Evolutionary conservation across 2,888 invertebrate genomes (phyloP).

Genomic region (Euspilapteryx auroguttella): DNA sequence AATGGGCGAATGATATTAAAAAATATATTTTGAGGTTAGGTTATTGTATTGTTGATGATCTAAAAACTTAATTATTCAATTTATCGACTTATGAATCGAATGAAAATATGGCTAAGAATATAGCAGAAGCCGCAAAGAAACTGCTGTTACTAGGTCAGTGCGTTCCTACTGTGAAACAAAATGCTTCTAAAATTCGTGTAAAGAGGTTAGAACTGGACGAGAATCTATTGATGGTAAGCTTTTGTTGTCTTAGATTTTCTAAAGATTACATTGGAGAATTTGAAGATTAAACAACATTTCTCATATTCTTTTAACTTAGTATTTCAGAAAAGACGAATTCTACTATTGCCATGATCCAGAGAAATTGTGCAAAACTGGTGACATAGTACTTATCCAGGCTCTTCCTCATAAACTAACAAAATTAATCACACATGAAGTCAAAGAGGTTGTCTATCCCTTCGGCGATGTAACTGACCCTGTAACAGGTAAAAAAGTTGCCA

Average conservation of each 20-base stretch:
- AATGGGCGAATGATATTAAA: no score
- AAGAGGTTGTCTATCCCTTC: slow-evolving; percentile 77
- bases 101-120: slow-evolving; percentile 33
- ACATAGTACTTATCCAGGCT: slow-evolving; percentile 77
- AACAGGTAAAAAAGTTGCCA: slow-evolving; percentile 77
- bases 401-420: slow-evolving; percentile 73
- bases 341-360: slow-evolving; percentile 79
- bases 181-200: slow-evolving; percentile 78
- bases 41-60: no score
- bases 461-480: slow-evolving; percentile 88
- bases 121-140: slow-evolving; percentile 45
- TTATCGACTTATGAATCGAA: no score
- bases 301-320: slow-evolving; percentile 53
- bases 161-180: slow-evolving; percentile 75
- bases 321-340: slow-evolving; percentile 73
- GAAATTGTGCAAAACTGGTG: slow-evolving; percentile 78
- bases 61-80: no score
- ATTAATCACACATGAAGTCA: slow-evolving; percentile 77
- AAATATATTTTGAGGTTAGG: no score
- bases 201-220: slow-evolving; percentile 74
- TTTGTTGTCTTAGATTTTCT: neutral
- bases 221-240: slow-evolving; percentile 75
- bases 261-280: no score
- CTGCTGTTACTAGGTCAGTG: slow-evolving; percentile 74
- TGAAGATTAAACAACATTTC: neutral